Evolutionary conservation across 2,888 invertebrate species (phyloP), one percentile per base, ranked within the genome.

Genomic region (Phymatocera aterrima): DNA sequence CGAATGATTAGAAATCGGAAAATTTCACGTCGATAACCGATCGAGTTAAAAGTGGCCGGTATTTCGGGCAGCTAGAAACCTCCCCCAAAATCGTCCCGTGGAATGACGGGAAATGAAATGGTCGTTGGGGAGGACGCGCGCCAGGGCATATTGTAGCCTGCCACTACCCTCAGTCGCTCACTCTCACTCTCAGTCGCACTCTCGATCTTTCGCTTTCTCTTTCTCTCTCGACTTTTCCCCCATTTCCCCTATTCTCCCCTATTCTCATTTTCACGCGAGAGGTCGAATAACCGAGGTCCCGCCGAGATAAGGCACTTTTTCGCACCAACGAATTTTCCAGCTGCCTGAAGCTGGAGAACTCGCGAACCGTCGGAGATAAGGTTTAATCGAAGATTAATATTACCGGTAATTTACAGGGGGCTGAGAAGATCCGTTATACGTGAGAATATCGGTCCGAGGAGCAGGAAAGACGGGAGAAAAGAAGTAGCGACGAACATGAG

Each of bases 351-450:
- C 75, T 31, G 57, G 60, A 70, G 77, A 60, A 54, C 78, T 80
- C 70, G n/a, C n/a, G 68, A 78, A 70, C 80, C 78, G 78, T 78
- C 79, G 80, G 79, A 81, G 87, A 87, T 87, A 87, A 87, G 86
- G 79, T 78, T 79, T 87, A 88, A 87, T 88, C 87, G 87, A 87
- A 87, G 87, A 88, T 87, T 87, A 87, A 88, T 87, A 87, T 85
- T 84, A 84, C 83, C 83, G 77, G 80, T 82, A 82, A 82, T 83
- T 83, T 82, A 75, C 75, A 54, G 57, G n/a, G 18, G 60, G 40
- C 40, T 15, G 21, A 37, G 43, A 34, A 57, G 18, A 54, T 75
- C 54, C 57, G 40, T 34, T 57, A 21, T 1, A 15, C 28, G n/a
- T 10, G 28, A 60, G 57, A 75, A 43, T 60, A 60, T 75, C 75